Percentiles rank a stretch among this genome's conserved stretches.
phyloP scores from a whole-genome alignment of 2,113 vertebrate genomes.

The Columba livia region DNA sequence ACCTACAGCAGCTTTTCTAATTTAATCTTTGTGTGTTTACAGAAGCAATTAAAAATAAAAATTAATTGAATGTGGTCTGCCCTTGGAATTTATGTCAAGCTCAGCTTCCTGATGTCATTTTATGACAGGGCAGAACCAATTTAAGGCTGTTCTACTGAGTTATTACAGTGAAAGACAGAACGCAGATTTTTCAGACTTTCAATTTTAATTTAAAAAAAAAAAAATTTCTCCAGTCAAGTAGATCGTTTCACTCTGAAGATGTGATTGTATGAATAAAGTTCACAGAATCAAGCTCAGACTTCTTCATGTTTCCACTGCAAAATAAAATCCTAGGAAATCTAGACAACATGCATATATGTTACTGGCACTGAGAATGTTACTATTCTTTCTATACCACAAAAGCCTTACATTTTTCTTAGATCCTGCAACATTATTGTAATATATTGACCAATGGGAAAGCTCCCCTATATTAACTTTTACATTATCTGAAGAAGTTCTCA shows the following conservation, averaged over 20 bases:
- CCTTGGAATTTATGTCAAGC: background rate
- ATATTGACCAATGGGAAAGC: background rate
- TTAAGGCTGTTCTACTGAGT: background rate
- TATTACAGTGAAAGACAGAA: background rate
- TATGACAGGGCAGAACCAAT: background rate
- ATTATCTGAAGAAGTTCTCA: background rate
- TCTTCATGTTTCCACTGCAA: background rate
- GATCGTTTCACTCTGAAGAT: background rate
- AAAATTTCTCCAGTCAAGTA: background rate
- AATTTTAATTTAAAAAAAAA: background rate
- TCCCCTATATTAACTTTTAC: background rate
- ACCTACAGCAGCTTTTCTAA: conserved; percentile 4
- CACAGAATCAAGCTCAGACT: background rate
- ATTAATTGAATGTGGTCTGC: background rate
- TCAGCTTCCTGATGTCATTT: background rate
- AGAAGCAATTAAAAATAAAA: conserved; percentile 39
- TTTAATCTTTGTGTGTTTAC: conserved; percentile 21
- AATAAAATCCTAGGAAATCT: background rate
- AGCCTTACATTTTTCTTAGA: background rate
- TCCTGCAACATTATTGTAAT: background rate
- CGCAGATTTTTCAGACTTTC: background rate
- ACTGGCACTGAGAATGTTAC: background rate
- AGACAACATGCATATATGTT: background rate
- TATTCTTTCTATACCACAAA: background rate
- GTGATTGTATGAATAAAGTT: background rate